phyloP scores from a whole-genome alignment of 2,113 vertebrate species.

The Cottus gobio region DNA sequence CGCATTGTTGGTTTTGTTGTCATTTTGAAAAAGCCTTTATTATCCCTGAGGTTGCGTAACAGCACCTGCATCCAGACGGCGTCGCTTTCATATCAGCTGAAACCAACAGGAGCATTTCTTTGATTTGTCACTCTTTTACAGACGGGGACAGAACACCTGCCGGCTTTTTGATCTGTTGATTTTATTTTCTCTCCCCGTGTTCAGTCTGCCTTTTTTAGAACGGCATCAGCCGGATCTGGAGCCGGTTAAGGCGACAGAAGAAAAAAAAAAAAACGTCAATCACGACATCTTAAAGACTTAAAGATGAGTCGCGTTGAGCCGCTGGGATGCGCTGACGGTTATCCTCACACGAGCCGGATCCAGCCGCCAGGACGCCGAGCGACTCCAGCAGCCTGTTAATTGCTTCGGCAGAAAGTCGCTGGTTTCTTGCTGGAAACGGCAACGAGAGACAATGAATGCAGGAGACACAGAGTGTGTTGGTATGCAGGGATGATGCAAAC shows the following conservation, averaged over 20 bases:
- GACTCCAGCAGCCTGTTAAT: conserved; percentile 23
- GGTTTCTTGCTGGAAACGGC: background rate
- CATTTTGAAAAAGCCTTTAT: background rate
- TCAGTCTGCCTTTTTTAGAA: conserved; percentile 13
- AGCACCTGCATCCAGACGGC: background rate
- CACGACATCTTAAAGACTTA: conserved; percentile 42
- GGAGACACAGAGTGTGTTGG: background rate
- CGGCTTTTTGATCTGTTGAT: conserved; percentile 4
- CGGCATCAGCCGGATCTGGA: conserved; percentile 8
- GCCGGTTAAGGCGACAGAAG: background rate
- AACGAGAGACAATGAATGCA: conserved; percentile 46
- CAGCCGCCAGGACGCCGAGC: conserved; percentile 21
- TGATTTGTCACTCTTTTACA: background rate
- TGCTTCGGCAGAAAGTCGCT: conserved; percentile 24
- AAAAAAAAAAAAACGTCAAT: conserved; percentile 24
- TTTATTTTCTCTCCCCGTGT: conserved; percentile 5
- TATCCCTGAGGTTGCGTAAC: background rate
- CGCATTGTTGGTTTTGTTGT: too few relatives aligned
- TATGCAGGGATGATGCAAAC: background rate
- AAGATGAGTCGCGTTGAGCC: conserved; percentile 43
- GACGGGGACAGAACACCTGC: conserved; percentile 26
- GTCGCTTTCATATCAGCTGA: background rate
- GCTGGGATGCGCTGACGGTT: conserved; percentile 33
- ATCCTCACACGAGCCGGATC: conserved; percentile 26
- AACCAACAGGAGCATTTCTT: background rate